These are phyloP conservation scores for Peromyscus aztecus DNA, from an alignment of 2,797 vertebrate genomes.

Conservation along the genomic window DNA sequence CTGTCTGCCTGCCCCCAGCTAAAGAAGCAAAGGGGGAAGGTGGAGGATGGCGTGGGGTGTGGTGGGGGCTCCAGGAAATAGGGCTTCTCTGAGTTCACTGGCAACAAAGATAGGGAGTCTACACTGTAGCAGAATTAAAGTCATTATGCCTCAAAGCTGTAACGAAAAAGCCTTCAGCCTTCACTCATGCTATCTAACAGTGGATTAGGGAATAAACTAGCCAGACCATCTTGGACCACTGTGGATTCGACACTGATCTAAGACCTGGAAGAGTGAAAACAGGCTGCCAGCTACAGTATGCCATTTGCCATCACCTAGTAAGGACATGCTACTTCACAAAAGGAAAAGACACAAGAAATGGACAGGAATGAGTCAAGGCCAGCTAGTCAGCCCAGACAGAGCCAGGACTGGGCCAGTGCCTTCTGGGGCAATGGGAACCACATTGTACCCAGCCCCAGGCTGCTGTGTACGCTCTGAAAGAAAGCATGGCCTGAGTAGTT, in stretches of 20 bases:
- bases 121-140: background rate
- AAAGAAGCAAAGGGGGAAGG: background rate
- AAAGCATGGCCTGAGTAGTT: fast-evolving
- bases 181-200: background rate
- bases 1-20: too few species aligned
- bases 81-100: background rate
- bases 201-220: background rate
- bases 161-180: background rate
- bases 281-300: background rate
- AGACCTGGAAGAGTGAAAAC: background rate
- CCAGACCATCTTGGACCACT: background rate
- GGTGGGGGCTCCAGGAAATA: background rate
- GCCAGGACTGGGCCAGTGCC: background rate
- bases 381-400: background rate
- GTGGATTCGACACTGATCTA: background rate
- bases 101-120: background rate
- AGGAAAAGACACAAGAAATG: background rate
- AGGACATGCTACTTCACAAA: background rate
- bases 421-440: background rate
- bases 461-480: background rate
- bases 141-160: background rate
- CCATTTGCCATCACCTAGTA: background rate
- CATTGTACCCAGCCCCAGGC: background rate
- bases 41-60: too few species aligned
- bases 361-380: background rate